Evolutionary conservation across 2,113 vertebrate species (phyloP), one percentile per base, ranked within the genome.

Genomic region (Corvus moneduloides): DNA sequence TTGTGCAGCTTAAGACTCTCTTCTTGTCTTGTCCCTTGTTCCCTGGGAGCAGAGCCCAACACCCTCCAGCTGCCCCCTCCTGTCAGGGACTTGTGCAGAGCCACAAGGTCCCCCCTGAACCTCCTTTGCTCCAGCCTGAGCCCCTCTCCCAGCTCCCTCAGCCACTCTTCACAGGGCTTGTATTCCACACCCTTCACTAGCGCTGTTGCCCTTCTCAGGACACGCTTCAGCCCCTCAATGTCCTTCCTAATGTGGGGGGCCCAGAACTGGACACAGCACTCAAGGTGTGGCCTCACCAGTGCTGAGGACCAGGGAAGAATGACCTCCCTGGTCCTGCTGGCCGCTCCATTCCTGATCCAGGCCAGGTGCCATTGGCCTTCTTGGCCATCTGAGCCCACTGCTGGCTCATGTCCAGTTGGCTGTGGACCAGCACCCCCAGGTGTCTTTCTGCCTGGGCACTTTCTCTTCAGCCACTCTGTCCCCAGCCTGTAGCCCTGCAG

Each of bases 1-100:
- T 33, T 11, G 14, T 1, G 0, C 58, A 63, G 13, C 5, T 14
- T 41, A 22, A 5, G 18, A 3, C 22, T 10, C 7, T 10, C 37
- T 20, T 44, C 21, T 43, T 10, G 1, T 16, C 13, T 26, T 51
- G 55, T 61, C 46, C 44, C 66, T 51, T 41, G 55, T 43, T 41
- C 55, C 66, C 44, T 71, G 79, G 21, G 7, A 51, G 18, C 44
- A 59, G 1, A 51, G 19, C 79, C 54, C 3, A 1, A 14, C 7
- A 9, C 30, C 48, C 64, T 44, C 44, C 2, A 3, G 64, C 64
- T 82, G 64, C 39, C 64, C 54, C 54, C 54, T 69, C 79, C 54
- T 51, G 35, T 0, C 79, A 51, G 64, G 58, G 58, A 63, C 4
- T 8, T 78, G 75, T 63, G 59, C 35, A 63, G 59, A 78, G 59